These are phyloP conservation scores for Colius striatus DNA, from an alignment of 2,113 vertebrate genomes.

Conservation along the genomic window DNA sequence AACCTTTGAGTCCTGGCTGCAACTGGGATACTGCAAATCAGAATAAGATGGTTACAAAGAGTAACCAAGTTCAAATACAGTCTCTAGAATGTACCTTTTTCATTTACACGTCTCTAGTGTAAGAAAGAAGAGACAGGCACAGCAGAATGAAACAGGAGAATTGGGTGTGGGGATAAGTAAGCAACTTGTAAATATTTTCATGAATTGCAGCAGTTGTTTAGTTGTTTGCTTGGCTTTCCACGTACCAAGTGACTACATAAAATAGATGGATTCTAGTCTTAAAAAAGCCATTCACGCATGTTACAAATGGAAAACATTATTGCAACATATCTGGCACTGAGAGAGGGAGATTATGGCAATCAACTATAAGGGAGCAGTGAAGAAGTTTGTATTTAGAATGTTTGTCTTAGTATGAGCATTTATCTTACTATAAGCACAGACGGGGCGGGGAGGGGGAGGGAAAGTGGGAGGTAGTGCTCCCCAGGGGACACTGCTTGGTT, in stretches of 20 bases:
- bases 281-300: neutral
- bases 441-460: too few species aligned
- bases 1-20: neutral
- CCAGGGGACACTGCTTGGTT: neutral
- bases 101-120: neutral
- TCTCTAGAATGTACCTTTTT: neutral
- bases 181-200: neutral
- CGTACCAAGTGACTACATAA: neutral
- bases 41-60: neutral
- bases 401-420: neutral
- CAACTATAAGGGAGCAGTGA: neutral
- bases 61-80: neutral
- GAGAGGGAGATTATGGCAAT: neutral
- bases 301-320: constrained; percentile 16
- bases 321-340: neutral
- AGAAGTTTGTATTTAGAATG: neutral
- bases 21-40: neutral
- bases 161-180: neutral
- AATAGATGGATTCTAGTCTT: constrained; percentile 5
- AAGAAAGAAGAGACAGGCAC: neutral
- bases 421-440: too few species aligned
- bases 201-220: neutral
- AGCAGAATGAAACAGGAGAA: neutral
- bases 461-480: neutral
- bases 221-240: neutral